These are phyloP conservation scores for Polyommatus icarus DNA, from an alignment of 2,888 invertebrate genomes.

Conservation along the genomic window DNA sequence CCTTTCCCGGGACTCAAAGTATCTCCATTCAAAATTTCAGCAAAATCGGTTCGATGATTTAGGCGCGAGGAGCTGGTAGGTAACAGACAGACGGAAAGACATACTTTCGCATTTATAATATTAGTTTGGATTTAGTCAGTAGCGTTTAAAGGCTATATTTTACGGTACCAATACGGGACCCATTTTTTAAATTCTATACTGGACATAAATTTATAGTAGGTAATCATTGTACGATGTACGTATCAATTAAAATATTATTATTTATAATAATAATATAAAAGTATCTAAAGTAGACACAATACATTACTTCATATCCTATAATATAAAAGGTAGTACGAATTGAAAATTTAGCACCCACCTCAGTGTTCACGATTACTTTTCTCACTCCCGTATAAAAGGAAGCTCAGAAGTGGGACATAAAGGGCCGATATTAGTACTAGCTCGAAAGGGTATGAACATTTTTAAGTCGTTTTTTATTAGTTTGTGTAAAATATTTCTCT, in stretches of 20 bases:
- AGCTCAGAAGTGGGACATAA: background rate
- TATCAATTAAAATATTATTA: background rate
- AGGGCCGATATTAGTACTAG: slow-evolving; percentile 14
- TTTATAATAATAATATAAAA: background rate
- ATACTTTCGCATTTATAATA: too few species aligned
- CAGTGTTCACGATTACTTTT: slow-evolving; percentile 13
- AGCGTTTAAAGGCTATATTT: too few species aligned
- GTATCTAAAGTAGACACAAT: too few species aligned
- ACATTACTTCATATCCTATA: background rate
- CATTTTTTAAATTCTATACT: too few species aligned
- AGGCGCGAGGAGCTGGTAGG: too few species aligned
- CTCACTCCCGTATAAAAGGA: background rate
- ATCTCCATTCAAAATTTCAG: too few species aligned
- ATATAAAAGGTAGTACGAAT: background rate
- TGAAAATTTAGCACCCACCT: background rate
- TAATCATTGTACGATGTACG: background rate
- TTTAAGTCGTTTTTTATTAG: slow-evolving; percentile 18
- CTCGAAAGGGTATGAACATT: slow-evolving; percentile 1
- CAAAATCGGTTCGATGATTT: too few species aligned
- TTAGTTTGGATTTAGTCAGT: too few species aligned
- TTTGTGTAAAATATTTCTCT: slow-evolving; percentile 14
- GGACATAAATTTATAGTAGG: too few species aligned
- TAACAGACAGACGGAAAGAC: too few species aligned
- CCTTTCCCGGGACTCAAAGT: too few species aligned
- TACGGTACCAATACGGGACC: too few species aligned